Conservation (phyloP, 2,888 invertebrate species). For the Dexiosoma caninum region DNA sequence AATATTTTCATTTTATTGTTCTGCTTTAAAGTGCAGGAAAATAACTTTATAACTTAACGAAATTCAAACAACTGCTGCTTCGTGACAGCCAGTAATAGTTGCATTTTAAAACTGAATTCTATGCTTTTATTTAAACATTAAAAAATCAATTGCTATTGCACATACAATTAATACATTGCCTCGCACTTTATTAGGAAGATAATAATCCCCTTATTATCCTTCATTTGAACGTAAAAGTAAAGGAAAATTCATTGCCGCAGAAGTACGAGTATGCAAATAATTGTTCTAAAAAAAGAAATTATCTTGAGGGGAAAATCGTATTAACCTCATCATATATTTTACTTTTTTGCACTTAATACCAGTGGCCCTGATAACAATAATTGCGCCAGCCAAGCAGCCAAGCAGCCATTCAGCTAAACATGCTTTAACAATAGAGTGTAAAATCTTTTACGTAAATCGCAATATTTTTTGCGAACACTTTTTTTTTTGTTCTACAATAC, state of each 20-base stretch:
- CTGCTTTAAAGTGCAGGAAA: too few relatives aligned
- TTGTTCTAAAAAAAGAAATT: not conserved
- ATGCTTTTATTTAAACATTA: too few relatives aligned
- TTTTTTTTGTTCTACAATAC: not conserved
- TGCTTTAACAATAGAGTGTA: conserved; percentile 53
- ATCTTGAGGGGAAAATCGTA: conserved; percentile 39
- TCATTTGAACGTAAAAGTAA: not conserved
- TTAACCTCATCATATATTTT: conserved; percentile 43
- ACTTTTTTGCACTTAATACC: conserved; percentile 53
- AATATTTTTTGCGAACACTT: not conserved
- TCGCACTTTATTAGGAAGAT: too few relatives aligned
- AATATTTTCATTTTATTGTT: too few relatives aligned
- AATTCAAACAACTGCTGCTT: too few relatives aligned
- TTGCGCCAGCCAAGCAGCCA: conserved; percentile 32
- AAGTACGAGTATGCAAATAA: not conserved
- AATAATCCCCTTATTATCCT: not conserved
- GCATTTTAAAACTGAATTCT: too few relatives aligned
- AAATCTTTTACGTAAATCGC: conserved; percentile 56
- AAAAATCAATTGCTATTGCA: too few relatives aligned
- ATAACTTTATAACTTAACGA: too few relatives aligned
- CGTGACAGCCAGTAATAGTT: too few relatives aligned
- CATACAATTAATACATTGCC: too few relatives aligned
- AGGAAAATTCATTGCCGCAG: not conserved
- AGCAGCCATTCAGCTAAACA: conserved; percentile 25
- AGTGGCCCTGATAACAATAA: conserved; percentile 51